Percentiles rank a stretch among this genome's conserved stretches.
Conservation (phyloP, 2,888 invertebrate species). For the Drosophila suboccidentalis region DNA sequence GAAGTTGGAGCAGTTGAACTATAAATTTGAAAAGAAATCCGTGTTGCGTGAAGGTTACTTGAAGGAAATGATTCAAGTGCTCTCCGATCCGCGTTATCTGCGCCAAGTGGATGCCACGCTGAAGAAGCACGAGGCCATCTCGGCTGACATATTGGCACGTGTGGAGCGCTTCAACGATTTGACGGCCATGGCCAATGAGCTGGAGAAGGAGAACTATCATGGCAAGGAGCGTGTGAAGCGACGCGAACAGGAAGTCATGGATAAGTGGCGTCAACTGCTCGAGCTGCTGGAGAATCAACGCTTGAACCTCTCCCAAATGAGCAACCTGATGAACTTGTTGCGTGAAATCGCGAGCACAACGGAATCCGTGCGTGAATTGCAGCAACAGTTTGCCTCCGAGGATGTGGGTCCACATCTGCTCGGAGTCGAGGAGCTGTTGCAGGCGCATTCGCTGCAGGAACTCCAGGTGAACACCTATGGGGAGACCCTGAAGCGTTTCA, state of each 20-base stretch:
- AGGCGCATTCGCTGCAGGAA: conserved; percentile 97
- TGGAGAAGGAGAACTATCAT: conserved; percentile 96
- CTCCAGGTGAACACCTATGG: conserved; percentile 95
- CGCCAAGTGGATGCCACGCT: conserved; percentile 98
- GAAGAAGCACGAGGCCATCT: conserved; percentile 99
- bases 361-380: conserved; percentile 93
- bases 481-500: conserved; percentile 93
- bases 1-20: conserved; percentile 96
- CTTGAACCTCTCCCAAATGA: conserved; percentile 91
- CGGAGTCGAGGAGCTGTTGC: conserved; percentile 97
- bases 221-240: conserved; percentile 92
- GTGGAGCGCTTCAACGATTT: conserved; percentile 98
- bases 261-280: conserved; percentile 95
- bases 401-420: conserved; percentile 97
- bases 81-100: conserved; percentile 95
- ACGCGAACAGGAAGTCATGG: conserved; percentile 89
- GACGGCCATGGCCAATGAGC: conserved; percentile 96
- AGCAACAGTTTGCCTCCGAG: conserved; percentile 90
- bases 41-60: conserved; percentile 97
- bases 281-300: conserved; percentile 94
- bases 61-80: conserved; percentile 98
- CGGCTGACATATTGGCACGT: conserved; percentile 96
- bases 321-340: conserved; percentile 94
- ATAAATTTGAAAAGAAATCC: conserved; percentile 98
- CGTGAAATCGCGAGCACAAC: conserved; percentile 96